Conservation (phyloP, 2,888 invertebrate genomes). For the Stenurella melanura region DNA sequence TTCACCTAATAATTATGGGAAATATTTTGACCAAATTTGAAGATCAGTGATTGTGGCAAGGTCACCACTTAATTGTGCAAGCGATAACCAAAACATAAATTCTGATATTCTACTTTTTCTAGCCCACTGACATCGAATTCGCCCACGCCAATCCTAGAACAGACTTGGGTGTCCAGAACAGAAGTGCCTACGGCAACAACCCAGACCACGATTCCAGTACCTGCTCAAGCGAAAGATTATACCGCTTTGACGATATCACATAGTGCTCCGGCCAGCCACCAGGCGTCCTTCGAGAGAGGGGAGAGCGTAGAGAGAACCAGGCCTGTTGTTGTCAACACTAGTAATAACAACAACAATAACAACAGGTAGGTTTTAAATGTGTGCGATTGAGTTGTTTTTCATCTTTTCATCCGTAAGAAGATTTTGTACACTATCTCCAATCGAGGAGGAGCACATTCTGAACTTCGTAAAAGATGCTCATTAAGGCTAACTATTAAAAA, state of each 20-base stretch:
- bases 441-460: too few species aligned
- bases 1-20: too few species aligned
- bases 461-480: too few species aligned
- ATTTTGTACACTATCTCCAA: too few species aligned
- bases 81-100: background rate
- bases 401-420: too few species aligned
- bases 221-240: conserved; percentile 65
- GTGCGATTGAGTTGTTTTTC: background rate
- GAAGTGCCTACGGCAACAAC: conserved; percentile 64
- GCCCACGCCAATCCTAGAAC: conserved; percentile 74
- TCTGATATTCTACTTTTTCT: conserved; percentile 46
- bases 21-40: too few species aligned
- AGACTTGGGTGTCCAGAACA: conserved; percentile 73
- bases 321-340: conserved; percentile 57
- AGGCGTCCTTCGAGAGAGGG: conserved; percentile 72
- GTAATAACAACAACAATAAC: conserved; percentile 57
- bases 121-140: conserved; percentile 76
- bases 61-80: too few species aligned
- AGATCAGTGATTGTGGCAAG: too few species aligned
- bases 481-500: too few species aligned
- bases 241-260: conserved; percentile 71
- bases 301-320: conserved; percentile 70
- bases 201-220: conserved; percentile 62
- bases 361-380: conserved; percentile 36
- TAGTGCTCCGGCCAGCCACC: conserved; percentile 72